Conservation (phyloP, 2,888 invertebrate species). For the Myopa testacea region DNA sequence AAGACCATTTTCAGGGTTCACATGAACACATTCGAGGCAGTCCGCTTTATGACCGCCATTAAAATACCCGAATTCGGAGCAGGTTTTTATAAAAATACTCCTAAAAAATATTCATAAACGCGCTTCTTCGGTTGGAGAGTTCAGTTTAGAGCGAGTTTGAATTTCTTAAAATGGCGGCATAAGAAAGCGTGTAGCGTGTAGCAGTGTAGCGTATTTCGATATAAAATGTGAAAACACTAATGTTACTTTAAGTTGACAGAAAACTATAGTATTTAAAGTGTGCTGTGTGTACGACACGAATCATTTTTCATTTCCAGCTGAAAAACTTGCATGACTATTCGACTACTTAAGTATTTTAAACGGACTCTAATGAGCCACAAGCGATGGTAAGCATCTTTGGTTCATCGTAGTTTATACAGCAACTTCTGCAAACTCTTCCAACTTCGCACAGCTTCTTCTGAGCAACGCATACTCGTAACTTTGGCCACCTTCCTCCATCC, state of each 20-base stretch:
- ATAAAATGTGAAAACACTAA: not conserved
- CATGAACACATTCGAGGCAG: not conserved
- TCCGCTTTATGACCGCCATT: slow-evolving; percentile 28
- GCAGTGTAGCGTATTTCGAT: too few species aligned
- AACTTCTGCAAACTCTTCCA: not conserved
- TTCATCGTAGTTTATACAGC: not conserved
- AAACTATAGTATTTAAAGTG: not conserved
- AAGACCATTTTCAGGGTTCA: not conserved
- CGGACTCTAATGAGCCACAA: slow-evolving; percentile 32
- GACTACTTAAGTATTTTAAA: not conserved
- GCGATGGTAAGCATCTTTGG: not conserved
- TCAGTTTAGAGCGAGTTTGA: not conserved
- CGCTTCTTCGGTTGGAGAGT: not conserved
- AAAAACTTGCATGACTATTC: slow-evolving; percentile 13
- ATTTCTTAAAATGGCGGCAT: slow-evolving; percentile 27
- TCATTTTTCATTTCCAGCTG: not conserved
- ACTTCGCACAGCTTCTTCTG: not conserved
- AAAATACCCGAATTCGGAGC: slow-evolving; percentile 26
- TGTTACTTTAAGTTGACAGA: not conserved
- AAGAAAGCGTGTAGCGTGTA: not conserved
- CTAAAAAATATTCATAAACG: not conserved
- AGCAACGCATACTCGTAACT: not conserved
- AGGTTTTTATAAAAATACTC: slow-evolving; percentile 21
- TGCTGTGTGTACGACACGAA: too few species aligned
- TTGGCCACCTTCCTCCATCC: not conserved